These are phyloP conservation scores for Sphenopsis melanotis DNA, from an alignment of 2,797 vertebrate genomes.

Conservation along the genomic window DNA sequence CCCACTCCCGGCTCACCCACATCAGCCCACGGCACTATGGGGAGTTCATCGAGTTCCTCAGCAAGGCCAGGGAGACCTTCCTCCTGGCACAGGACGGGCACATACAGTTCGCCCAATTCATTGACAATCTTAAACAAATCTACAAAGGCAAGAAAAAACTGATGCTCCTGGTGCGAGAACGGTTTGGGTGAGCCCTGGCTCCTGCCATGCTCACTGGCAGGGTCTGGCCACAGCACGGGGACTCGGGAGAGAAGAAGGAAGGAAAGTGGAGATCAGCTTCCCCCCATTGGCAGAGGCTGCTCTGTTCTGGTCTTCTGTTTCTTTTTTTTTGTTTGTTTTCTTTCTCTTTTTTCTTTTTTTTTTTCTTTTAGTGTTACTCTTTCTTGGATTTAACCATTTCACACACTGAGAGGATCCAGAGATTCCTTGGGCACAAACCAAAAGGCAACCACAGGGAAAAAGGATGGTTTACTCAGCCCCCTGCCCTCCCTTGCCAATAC, in stretches of 20 bases:
- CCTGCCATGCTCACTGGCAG: background rate
- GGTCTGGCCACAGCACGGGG: conserved; percentile 31
- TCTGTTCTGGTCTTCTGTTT: conserved; percentile 57
- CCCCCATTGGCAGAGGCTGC: conserved; percentile 42
- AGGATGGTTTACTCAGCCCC: conserved; percentile 59
- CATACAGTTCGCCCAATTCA: conserved; percentile 97
- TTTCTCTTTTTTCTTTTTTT: background rate
- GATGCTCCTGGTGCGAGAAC: conserved; percentile 96
- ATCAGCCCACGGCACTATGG: conserved; percentile 98
- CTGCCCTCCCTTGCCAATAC: conserved; percentile 64
- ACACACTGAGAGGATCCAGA: conserved; percentile 66
- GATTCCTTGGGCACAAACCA: conserved; percentile 70
- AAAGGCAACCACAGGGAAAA: conserved; percentile 68
- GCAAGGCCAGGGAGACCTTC: conserved; percentile 96
- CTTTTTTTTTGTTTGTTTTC: background rate
- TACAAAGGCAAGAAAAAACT: conserved; percentile 99
- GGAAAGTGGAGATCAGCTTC: conserved; percentile 46
- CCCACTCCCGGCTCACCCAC: conserved; percentile 96
- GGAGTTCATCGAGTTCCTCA: conserved; percentile 97
- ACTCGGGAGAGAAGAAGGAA: conserved; percentile 55
- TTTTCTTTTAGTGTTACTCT: background rate
- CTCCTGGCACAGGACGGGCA: conserved; percentile 95
- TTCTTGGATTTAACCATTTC: conserved; percentile 57
- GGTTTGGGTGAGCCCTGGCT: conserved; percentile 85
- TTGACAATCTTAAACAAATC: conserved; percentile 99